A percentile compares a stretch with the other conserved stretches of the same genome.
Evolutionary conservation across 2,113 vertebrate genomes (phyloP).

Genomic region (Xiphophorus couchianus): DNA sequence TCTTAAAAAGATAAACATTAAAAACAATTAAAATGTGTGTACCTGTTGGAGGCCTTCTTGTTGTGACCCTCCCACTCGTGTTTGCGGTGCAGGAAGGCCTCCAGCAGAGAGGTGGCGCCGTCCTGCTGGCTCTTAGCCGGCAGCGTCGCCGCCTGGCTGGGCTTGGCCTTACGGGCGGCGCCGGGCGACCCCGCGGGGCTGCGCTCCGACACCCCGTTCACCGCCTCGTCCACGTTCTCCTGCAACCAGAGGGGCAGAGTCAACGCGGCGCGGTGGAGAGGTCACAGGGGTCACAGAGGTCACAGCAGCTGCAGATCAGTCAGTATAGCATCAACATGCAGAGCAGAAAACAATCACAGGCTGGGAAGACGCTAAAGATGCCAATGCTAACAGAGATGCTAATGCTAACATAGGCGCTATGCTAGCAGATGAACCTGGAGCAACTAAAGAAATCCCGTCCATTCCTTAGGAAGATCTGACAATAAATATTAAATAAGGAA

Average conservation of each 20-base stretch:
- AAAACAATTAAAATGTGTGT: not conserved
- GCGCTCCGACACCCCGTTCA: slow-evolving; percentile 92
- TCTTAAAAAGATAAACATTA: no score
- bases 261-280: not conserved
- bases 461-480: no score
- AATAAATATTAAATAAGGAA: no score
- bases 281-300: not conserved
- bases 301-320: slow-evolving; percentile 44
- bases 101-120: slow-evolving; percentile 86
- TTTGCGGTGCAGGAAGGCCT: slow-evolving; percentile 94
- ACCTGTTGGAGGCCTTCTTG: slow-evolving; percentile 99
- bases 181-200: slow-evolving; percentile 91
- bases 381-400: no score
- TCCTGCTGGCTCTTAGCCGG: slow-evolving; percentile 92
- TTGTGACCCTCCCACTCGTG: slow-evolving; percentile 97
- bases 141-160: slow-evolving; percentile 89
- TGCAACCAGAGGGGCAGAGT: slow-evolving; percentile 56
- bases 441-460: no score
- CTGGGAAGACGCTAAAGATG: not conserved
- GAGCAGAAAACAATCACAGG: slow-evolving; percentile 48
- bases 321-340: slow-evolving; percentile 58
- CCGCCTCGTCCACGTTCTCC: slow-evolving; percentile 87
- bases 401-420: no score
- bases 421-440: no score
- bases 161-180: slow-evolving; percentile 86